These are phyloP conservation scores for Caranx melampygus DNA, from an alignment of 2,113 vertebrate genomes.

Conservation along the genomic window DNA sequence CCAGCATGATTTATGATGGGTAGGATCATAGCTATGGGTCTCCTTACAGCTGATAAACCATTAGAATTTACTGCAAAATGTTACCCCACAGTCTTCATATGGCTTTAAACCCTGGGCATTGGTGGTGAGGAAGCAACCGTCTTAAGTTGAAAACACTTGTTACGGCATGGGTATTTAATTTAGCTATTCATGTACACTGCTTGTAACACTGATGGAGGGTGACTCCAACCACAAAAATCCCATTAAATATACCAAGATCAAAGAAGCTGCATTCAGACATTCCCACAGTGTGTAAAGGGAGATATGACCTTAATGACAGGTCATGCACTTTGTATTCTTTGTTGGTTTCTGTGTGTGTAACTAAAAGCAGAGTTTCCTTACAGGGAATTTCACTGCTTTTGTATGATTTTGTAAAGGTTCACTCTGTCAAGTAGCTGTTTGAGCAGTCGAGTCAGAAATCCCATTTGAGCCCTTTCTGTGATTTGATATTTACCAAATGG, in stretches of 20 bases:
- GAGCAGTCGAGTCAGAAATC: constrained; percentile 11
- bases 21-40: constrained; percentile 65
- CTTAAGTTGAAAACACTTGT: constrained; percentile 58
- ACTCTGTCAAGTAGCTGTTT: constrained; percentile 1
- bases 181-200: constrained; percentile 30
- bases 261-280: constrained; percentile 37
- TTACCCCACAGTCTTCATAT: constrained; percentile 45
- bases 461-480: background rate
- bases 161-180: constrained; percentile 44
- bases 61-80: constrained; percentile 63
- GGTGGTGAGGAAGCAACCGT: constrained; percentile 65
- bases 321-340: background rate
- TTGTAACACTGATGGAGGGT: constrained; percentile 35
- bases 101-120: constrained; percentile 40
- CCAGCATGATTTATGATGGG: constrained; percentile 75
- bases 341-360: background rate
- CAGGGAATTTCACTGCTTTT: background rate
- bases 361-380: constrained; percentile 17
- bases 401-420: constrained; percentile 3
- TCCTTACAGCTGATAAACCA: constrained; percentile 66
- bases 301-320: constrained; percentile 19
- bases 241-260: constrained; percentile 26
- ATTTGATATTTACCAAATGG: constrained; percentile 27
- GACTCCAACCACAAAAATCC: constrained; percentile 26
- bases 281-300: constrained; percentile 17